Conservation (phyloP, 2,113 vertebrate genomes). For the Xenopus borealis region DNA sequence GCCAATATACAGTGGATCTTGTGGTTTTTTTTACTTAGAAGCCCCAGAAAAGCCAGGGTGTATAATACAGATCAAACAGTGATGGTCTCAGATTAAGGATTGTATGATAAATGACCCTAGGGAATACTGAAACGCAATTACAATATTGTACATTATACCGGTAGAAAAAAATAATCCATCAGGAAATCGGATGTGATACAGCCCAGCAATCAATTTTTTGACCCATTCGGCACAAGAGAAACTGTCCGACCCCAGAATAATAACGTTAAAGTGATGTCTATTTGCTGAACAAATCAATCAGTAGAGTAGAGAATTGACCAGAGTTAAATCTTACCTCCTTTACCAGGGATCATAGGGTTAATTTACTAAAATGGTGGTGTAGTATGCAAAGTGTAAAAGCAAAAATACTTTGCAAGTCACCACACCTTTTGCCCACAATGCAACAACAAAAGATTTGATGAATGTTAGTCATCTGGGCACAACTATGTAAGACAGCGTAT, state of each 20-base stretch:
- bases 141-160: conserved; percentile 46
- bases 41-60: conserved; percentile 34
- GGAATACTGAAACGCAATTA: conserved; percentile 42
- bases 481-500: too few relatives aligned
- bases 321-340: not conserved
- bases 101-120: conserved; percentile 45
- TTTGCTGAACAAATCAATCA: not conserved
- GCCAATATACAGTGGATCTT: conserved; percentile 41
- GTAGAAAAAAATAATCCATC: conserved; percentile 45
- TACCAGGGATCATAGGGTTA: too few relatives aligned
- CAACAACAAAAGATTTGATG: too few relatives aligned
- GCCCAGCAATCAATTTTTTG: conserved; percentile 40
- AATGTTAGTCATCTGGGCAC: too few relatives aligned
- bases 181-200: conserved; percentile 39
- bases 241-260: not conserved
- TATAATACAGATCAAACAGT: conserved; percentile 45
- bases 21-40: conserved; percentile 36
- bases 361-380: too few relatives aligned
- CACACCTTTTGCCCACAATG: too few relatives aligned
- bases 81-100: conserved; percentile 44
- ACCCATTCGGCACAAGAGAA: conserved; percentile 20
- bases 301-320: too few relatives aligned
- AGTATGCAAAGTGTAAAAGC: too few relatives aligned
- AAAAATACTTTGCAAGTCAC: too few relatives aligned
- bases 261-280: conserved; percentile 19